These are phyloP conservation scores for Sesamia nonagrioides DNA, from an alignment of 1,140 invertebrate species.

Conservation along the genomic window DNA sequence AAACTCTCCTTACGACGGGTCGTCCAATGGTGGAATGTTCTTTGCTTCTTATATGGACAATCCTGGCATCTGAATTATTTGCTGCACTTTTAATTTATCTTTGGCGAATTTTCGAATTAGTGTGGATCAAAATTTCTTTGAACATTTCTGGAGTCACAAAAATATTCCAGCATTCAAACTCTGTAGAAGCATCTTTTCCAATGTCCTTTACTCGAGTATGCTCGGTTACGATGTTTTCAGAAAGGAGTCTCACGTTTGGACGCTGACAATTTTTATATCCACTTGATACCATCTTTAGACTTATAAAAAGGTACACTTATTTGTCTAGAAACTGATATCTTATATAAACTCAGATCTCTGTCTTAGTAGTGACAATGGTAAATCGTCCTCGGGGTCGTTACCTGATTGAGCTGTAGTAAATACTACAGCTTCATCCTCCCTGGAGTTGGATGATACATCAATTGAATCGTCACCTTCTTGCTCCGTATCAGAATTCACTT, in stretches of 20 bases:
- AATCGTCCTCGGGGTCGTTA: constrained; percentile 27
- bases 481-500: constrained; percentile 12
- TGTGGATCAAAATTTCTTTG: constrained; percentile 45
- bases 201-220: constrained; percentile 37
- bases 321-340: too few relatives aligned
- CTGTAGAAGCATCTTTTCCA: too few relatives aligned
- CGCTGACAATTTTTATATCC: constrained; percentile 40
- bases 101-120: too few relatives aligned
- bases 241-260: constrained; percentile 45
- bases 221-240: constrained; percentile 43
- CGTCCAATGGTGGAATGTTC: too few relatives aligned
- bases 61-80: constrained; percentile 44
- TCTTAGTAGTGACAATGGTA: constrained; percentile 18
- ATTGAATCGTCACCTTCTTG: constrained; percentile 24
- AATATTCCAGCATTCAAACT: too few relatives aligned
- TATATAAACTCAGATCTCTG: too few relatives aligned
- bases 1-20: too few relatives aligned
- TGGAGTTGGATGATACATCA: constrained; percentile 18
- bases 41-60: constrained; percentile 47
- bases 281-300: constrained; percentile 39
- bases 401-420: constrained; percentile 10
- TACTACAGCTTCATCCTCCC: constrained; percentile 14
- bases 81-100: constrained; percentile 12
- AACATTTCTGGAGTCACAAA: constrained; percentile 40
- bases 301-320: too few relatives aligned